Percentiles rank a stretch among this genome's conserved stretches.
Conservation (phyloP, 1,140 invertebrate species). For the Ridgeia piscesae region DNA sequence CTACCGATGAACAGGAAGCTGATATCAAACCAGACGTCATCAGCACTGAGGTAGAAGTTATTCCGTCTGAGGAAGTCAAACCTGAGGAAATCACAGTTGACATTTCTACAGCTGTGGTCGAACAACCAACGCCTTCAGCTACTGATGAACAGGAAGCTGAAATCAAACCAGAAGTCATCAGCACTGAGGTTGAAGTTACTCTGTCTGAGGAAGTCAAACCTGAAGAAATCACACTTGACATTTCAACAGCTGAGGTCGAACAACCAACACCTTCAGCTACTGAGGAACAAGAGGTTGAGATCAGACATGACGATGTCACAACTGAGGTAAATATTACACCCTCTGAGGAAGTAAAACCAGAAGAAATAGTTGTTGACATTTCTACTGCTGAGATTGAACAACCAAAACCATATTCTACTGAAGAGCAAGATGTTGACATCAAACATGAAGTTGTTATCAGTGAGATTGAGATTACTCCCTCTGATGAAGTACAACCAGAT, state of each 20-base stretch:
- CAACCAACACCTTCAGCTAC: not conserved
- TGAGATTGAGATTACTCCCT: slow-evolving; percentile 15
- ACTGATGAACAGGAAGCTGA: not conserved
- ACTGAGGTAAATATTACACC: slow-evolving; percentile 25
- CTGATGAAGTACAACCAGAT: not conserved
- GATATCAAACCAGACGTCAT: not conserved
- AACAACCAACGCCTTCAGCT: not conserved
- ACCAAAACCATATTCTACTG: slow-evolving; percentile 13
- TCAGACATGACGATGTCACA: not conserved
- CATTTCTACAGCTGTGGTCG: not conserved
- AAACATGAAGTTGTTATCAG: slow-evolving; percentile 13
- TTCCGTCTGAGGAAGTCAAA: not conserved
- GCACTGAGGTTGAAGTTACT: not conserved
- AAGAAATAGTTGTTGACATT: slow-evolving; percentile 2
- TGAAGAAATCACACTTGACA: not conserved
- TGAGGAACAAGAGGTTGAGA: not conserved
- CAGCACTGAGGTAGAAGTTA: not conserved
- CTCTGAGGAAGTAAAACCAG: slow-evolving; percentile 25
- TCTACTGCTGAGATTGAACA: slow-evolving; percentile 20
- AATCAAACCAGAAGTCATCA: not conserved
- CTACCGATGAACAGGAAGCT: not conserved
- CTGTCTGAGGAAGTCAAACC: not conserved
- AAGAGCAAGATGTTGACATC: not conserved
- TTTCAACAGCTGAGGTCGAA: not conserved
- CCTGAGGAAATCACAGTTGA: not conserved